Conservation (phyloP, 2,888 invertebrate genomes). For the Pterostichus niger region DNA sequence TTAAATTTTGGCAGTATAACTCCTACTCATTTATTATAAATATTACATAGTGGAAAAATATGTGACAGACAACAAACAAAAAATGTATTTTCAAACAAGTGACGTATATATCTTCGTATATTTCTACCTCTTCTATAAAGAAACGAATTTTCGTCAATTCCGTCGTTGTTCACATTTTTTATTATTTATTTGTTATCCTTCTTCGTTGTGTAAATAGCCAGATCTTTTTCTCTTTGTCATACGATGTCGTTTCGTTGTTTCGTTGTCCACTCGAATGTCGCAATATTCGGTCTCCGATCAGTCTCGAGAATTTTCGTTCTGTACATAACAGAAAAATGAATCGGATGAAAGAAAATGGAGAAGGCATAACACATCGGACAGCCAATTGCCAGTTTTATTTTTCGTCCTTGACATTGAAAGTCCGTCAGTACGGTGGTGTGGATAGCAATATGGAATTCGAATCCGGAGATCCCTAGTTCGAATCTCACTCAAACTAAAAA, state of each 20-base stretch:
- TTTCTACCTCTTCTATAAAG: conserved; percentile 17
- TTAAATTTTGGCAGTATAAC: too few species aligned
- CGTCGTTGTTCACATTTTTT: conserved; percentile 23
- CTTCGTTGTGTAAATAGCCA: conserved; percentile 5
- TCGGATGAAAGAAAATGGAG: conserved; percentile 15
- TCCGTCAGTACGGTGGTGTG: too few species aligned
- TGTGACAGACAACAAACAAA: too few species aligned
- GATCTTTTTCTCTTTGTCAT: conserved; percentile 14
- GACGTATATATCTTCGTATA: background rate
- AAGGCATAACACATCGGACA: background rate
- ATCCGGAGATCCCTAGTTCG: too few species aligned
- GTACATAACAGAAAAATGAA: conserved; percentile 48
- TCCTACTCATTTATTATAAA: too few species aligned
- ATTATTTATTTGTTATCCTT: conserved; percentile 42
- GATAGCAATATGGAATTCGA: too few species aligned
- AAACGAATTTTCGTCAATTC: conserved; percentile 9
- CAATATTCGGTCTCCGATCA: conserved; percentile 39
- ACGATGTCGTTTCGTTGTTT: conserved; percentile 11
- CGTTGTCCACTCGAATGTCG: conserved; percentile 29
- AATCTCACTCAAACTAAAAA: too few species aligned
- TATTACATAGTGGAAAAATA: too few species aligned
- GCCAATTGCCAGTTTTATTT: background rate
- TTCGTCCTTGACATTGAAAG: background rate
- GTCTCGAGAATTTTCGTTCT: background rate
- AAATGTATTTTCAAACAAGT: too few species aligned